Evolutionary conservation across 30 jellyfish, hydroid and myxozoan genomes (phyloP).

Genomic region (Thelohanellus kitauei): DNA sequence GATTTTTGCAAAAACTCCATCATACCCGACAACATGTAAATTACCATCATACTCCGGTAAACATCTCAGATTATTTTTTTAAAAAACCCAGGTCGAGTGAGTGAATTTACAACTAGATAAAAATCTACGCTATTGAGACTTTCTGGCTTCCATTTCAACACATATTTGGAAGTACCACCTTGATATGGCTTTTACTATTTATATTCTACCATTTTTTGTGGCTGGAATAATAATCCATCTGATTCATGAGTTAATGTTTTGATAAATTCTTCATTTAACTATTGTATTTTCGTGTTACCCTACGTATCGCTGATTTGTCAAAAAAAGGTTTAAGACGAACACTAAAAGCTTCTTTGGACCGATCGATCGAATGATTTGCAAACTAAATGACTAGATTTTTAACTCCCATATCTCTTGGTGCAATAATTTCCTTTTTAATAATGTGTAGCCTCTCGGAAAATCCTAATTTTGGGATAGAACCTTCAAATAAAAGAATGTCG

Average conservation of each 20-base stretch:
- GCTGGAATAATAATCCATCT: slow-evolving; percentile 46
- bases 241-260: slow-evolving; percentile 51
- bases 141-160: slow-evolving; percentile 54
- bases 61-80: slow-evolving; percentile 7
- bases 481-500: slow-evolving; percentile 55
- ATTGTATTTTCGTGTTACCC: too few relatives aligned
- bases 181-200: slow-evolving; percentile 28
- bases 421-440: slow-evolving; percentile 40
- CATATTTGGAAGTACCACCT: slow-evolving; percentile 34
- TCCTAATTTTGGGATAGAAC: not conserved
- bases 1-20: slow-evolving; percentile 25
- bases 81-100: slow-evolving; percentile 25
- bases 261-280: slow-evolving; percentile 18
- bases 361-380: too few relatives aligned
- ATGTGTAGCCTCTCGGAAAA: slow-evolving; percentile 8
- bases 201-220: slow-evolving; percentile 22
- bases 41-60: slow-evolving; percentile 43
- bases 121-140: slow-evolving; percentile 49
- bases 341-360: too few relatives aligned
- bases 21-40: slow-evolving; percentile 19
- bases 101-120: slow-evolving; percentile 17
- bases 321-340: too few relatives aligned
- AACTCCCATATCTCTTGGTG: slow-evolving; percentile 44
- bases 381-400: too few relatives aligned
- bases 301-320: too few relatives aligned